Evolutionary conservation across 2,888 invertebrate species (phyloP).

Genomic region (Antitype chi): DNA sequence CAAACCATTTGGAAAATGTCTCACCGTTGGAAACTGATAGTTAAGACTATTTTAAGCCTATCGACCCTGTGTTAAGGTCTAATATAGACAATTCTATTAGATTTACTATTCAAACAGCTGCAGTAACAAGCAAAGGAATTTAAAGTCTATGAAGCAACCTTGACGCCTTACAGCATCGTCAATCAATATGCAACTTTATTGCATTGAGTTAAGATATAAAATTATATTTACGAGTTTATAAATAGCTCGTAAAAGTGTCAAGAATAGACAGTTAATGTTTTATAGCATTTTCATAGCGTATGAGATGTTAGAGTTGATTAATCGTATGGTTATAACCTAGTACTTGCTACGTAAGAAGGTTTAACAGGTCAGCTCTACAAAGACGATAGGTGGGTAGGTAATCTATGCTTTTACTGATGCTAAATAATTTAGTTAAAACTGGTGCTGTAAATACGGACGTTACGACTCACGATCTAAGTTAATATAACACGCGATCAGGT

Average conservation of each 20-base stretch:
- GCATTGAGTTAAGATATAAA: constrained; percentile 9
- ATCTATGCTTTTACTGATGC: not conserved
- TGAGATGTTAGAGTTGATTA: constrained; percentile 7
- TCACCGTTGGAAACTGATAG: not conserved
- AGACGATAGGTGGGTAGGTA: not conserved
- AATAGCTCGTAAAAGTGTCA: constrained; percentile 39
- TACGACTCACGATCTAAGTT: not conserved
- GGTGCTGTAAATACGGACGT: not conserved
- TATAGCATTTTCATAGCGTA: constrained; percentile 27
- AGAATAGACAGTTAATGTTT: constrained; percentile 8
- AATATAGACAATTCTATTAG: not conserved
- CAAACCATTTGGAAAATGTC: constrained; percentile 11
- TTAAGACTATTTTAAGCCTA: constrained; percentile 14
- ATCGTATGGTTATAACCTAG: not conserved
- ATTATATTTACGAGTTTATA: constrained; percentile 21
- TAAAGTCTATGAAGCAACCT: constrained; percentile 23
- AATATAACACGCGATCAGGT: not conserved
- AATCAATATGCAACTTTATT: constrained; percentile 36
- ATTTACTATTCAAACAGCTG: constrained; percentile 22
- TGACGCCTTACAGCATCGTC: constrained; percentile 16
- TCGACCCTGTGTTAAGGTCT: constrained; percentile 7
- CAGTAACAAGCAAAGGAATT: constrained; percentile 22
- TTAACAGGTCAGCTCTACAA: not conserved
- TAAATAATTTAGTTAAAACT: not conserved
- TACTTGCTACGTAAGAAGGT: not conserved